phyloP scores from a whole-genome alignment of 1,140 invertebrate species.

The Platorchestia sp. region DNA sequence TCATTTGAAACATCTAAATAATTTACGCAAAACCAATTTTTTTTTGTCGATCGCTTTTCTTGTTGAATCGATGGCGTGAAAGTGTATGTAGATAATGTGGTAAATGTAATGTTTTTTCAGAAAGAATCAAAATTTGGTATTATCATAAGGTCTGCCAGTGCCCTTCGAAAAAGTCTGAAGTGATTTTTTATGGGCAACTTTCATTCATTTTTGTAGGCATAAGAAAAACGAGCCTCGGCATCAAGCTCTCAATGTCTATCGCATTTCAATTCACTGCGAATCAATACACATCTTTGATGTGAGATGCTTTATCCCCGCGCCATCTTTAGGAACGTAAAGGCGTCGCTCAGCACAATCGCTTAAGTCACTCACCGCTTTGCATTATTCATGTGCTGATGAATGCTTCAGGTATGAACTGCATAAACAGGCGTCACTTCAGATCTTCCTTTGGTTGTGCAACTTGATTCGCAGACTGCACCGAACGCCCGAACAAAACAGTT shows the following conservation, averaged over 20 bases:
- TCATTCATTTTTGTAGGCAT: neutral
- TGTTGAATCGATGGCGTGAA: neutral
- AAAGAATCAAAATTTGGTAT: neutral
- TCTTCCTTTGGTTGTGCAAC: neutral
- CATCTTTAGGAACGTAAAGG: constrained; percentile 14
- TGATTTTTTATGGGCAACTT: neutral
- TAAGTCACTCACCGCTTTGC: constrained; percentile 24
- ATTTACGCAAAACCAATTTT: neutral
- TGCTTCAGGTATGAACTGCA: neutral
- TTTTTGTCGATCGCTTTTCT: neutral
- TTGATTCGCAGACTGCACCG: neutral
- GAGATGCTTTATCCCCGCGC: constrained; percentile 1
- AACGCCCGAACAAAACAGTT: neutral
- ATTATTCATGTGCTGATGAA: constrained; percentile 49
- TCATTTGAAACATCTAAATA: neutral
- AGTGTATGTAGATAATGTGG: neutral
- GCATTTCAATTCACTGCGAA: constrained; percentile 20
- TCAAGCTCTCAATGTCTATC: neutral
- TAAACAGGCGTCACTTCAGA: constrained; percentile 29
- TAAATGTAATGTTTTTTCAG: neutral
- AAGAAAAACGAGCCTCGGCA: neutral
- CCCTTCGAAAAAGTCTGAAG: neutral
- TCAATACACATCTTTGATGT: constrained; percentile 49
- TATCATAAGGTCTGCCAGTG: neutral
- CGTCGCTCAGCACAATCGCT: constrained; percentile 46